phyloP scores from a whole-genome alignment of 2,113 vertebrate species.

The Lethenteron camtschaticum region DNA sequence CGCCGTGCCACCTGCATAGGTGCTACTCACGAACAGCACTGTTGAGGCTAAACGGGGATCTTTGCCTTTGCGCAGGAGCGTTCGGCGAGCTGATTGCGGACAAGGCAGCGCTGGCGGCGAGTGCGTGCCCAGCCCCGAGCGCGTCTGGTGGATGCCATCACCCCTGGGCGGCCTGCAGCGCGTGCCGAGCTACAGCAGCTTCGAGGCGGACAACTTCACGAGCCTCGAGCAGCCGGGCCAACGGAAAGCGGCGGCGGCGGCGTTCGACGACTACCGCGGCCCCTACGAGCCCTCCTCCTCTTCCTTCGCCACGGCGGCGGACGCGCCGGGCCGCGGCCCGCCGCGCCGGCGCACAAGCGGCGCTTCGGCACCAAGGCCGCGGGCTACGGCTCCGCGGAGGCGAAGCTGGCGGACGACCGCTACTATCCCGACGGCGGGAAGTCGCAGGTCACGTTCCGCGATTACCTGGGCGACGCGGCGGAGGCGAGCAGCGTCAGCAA shows the following conservation, averaged over 20 bases:
- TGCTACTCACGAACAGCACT: no score
- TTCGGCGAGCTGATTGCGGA: no score
- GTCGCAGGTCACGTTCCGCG: slow-evolving; percentile 52
- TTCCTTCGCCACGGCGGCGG: not conserved
- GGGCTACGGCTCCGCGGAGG: slow-evolving; percentile 19
- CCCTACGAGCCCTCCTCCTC: not conserved
- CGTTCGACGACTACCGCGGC: slow-evolving; percentile 29
- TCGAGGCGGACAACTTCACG: slow-evolving; percentile 44
- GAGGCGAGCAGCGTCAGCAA: slow-evolving; percentile 92
- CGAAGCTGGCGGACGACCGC: no score
- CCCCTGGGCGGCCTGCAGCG: slow-evolving; percentile 93
- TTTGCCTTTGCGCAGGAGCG: no score
- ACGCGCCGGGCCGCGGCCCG: slow-evolving; percentile 17
- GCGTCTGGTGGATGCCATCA: slow-evolving; percentile 15
- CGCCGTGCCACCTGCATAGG: no score
- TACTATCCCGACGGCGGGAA: no score
- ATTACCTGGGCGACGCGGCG: slow-evolving; percentile 88
- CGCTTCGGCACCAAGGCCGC: slow-evolving; percentile 26
- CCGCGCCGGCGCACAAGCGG: slow-evolving; percentile 55
- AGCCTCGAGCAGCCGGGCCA: no score
- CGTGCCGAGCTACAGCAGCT: slow-evolving; percentile 91
- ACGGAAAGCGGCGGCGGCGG: no score
- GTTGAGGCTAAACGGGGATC: no score
- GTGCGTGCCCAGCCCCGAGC: no score
- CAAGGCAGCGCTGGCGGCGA: no score